These are phyloP conservation scores for Asobara japonica DNA, from an alignment of 1,140 invertebrate genomes.

Conservation along the genomic window DNA sequence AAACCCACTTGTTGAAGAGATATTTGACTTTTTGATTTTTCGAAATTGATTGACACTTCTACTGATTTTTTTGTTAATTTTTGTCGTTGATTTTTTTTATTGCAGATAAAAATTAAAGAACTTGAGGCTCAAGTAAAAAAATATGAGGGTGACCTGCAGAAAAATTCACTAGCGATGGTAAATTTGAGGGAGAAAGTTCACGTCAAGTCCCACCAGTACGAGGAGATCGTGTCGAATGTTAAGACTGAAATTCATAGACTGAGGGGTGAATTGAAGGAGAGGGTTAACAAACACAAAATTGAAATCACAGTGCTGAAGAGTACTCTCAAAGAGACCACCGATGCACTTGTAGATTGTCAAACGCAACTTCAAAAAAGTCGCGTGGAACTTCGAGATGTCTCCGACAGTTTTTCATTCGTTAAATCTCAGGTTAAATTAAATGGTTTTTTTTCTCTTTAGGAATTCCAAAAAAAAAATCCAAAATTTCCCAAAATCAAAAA, in stretches of 20 bases:
- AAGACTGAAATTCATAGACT: conserved; percentile 49
- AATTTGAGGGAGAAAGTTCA: conserved; percentile 47
- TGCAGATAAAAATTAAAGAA: no score
- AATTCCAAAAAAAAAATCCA: no score
- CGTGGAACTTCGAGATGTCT: conserved; percentile 46
- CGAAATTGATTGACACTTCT: no score
- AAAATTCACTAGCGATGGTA: conserved; percentile 41
- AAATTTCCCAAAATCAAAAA: no score
- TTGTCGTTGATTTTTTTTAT: no score
- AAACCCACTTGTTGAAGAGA: no score
- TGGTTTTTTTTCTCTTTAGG: no score
- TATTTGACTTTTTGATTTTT: no score
- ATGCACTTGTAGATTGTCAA: conserved; percentile 54
- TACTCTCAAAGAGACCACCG: conserved; percentile 51
- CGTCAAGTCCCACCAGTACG: conserved; percentile 44
- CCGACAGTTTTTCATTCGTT: conserved; percentile 31
- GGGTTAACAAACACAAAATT: conserved; percentile 50
- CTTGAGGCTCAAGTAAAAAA: conserved; percentile 32
- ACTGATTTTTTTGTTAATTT: no score
- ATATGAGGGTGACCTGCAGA: conserved; percentile 50
- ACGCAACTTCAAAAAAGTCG: conserved; percentile 51
- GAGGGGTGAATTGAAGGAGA: conserved; percentile 50
- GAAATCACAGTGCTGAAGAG: conserved; percentile 51
- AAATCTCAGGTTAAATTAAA: no score
- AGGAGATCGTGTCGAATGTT: conserved; percentile 48